Conservation (phyloP, 2,113 vertebrate genomes). For the Melierax canorus region DNA sequence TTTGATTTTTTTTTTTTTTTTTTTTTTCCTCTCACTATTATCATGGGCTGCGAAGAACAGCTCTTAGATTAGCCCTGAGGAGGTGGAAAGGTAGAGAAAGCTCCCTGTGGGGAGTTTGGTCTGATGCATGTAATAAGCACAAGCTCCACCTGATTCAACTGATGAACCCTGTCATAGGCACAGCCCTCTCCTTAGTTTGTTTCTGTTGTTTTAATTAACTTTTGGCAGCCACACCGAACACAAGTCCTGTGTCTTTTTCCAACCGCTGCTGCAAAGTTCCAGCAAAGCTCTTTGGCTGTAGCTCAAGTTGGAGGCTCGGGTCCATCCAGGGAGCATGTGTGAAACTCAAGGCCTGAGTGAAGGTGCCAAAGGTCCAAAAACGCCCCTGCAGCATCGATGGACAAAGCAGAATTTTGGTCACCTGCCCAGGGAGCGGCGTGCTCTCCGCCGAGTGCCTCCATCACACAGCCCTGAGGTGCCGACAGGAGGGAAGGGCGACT, state of each 20-base stretch:
- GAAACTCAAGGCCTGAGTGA: not conserved
- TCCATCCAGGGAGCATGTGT: accelerated
- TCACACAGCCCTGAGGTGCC: not conserved
- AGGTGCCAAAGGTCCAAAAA: not conserved
- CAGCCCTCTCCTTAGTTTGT: not conserved
- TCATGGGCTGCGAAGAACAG: not conserved
- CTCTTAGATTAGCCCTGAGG: constrained; percentile 40
- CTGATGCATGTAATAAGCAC: not conserved
- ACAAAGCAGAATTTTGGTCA: not conserved
- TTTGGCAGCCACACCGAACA: not conserved
- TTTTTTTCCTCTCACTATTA: accelerated
- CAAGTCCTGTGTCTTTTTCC: not conserved
- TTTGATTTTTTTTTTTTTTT: not conserved
- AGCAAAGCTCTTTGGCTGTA: not conserved
- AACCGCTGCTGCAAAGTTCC: not conserved
- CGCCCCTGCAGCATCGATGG: not conserved
- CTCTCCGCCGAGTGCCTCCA: not conserved
- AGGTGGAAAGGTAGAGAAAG: not conserved
- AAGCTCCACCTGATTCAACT: not conserved
- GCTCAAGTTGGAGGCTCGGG: accelerated
- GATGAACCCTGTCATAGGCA: not conserved
- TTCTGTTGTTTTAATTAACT: constrained; percentile 29
- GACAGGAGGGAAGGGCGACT: not conserved
- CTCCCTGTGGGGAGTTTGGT: not conserved
- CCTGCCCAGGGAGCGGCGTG: not conserved